Conservation (phyloP, 2,113 vertebrate genomes). For the Spea multiplicata region DNA sequence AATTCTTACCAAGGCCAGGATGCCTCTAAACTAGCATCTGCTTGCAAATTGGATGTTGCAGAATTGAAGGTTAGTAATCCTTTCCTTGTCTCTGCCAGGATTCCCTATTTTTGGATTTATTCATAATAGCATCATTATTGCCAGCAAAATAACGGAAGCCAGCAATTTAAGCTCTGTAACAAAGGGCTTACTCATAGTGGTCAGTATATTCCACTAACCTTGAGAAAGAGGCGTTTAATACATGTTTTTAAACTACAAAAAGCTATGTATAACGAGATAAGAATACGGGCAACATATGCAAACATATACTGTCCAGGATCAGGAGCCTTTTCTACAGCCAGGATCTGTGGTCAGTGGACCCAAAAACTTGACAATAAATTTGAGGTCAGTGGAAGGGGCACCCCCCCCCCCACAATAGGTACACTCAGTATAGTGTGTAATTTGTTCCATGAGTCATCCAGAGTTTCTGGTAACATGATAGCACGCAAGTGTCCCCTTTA, state of each 20-base stretch:
- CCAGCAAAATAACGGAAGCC: background rate
- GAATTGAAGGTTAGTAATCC: constrained; percentile 16
- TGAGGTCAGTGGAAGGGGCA: too few relatives aligned
- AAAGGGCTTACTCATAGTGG: background rate
- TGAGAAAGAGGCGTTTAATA: background rate
- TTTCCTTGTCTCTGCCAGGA: constrained; percentile 23
- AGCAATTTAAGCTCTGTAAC: background rate
- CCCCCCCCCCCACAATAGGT: too few relatives aligned
- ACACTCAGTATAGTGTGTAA: too few relatives aligned
- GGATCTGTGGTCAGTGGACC: too few relatives aligned
- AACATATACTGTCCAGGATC: too few relatives aligned
- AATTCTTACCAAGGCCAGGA: background rate
- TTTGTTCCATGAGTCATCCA: too few relatives aligned
- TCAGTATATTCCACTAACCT: background rate
- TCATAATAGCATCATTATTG: background rate
- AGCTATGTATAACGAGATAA: background rate
- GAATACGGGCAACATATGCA: too few relatives aligned
- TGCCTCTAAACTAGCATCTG: constrained; percentile 33
- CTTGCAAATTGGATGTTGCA: constrained; percentile 20
- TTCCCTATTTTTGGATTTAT: constrained; percentile 11
- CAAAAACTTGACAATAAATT: too few relatives aligned
- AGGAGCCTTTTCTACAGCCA: too few relatives aligned
- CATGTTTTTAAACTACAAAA: background rate
- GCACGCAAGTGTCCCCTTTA: too few relatives aligned
- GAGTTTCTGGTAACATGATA: too few relatives aligned